Conservation (phyloP, 1,140 invertebrate genomes). For the Drosophila guanche region DNA sequence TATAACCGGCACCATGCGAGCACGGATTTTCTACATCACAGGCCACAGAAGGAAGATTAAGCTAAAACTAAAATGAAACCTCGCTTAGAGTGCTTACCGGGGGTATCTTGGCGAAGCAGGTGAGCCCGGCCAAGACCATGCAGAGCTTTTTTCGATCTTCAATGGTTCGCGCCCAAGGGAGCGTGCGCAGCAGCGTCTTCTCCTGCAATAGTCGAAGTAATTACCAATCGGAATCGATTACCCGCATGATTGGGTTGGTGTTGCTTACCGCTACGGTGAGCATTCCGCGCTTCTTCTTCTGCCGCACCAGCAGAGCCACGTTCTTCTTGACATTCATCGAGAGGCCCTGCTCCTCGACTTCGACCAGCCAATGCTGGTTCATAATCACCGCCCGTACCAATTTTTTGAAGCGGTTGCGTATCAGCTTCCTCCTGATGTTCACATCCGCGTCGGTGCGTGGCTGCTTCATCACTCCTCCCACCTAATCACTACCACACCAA, state of each 20-base stretch:
- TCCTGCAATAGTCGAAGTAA: constrained; percentile 33
- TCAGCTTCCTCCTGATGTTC: constrained; percentile 6
- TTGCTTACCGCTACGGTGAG: constrained; percentile 65
- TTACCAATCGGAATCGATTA: no score
- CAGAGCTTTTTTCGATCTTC: constrained; percentile 64
- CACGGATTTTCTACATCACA: constrained; percentile 59
- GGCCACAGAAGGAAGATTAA: neutral
- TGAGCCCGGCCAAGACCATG: constrained; percentile 47
- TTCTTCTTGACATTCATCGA: constrained; percentile 75
- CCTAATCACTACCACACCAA: no score
- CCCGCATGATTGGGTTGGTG: no score
- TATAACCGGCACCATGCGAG: constrained; percentile 57
- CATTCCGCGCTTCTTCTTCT: constrained; percentile 69
- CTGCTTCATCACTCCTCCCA: constrained; percentile 4
- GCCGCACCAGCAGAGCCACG: constrained; percentile 64
- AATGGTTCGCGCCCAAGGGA: constrained; percentile 35
- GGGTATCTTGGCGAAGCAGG: constrained; percentile 62
- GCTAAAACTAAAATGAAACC: neutral
- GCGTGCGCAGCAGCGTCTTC: constrained; percentile 53
- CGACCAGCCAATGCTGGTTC: constrained; percentile 60
- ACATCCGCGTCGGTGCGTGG: constrained; percentile 9
- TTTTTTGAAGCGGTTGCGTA: constrained; percentile 48
- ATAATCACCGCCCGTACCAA: constrained; percentile 48
- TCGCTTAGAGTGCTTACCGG: constrained; percentile 40
- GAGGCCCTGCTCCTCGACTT: constrained; percentile 54